These are phyloP conservation scores for Maniola jurtina DNA, from an alignment of 1,140 invertebrate genomes.

Conservation along the genomic window DNA sequence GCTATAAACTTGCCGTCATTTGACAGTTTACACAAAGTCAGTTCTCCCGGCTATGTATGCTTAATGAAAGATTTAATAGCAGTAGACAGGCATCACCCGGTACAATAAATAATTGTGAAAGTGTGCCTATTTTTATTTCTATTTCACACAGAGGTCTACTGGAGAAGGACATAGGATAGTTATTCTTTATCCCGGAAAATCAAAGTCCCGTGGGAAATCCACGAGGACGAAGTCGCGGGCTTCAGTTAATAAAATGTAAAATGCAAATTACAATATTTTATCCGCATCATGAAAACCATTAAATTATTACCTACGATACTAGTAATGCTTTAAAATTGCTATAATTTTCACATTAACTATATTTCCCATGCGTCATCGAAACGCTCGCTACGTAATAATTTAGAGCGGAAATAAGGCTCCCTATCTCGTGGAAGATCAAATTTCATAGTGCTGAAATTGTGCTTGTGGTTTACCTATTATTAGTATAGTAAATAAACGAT, in stretches of 20 bases:
- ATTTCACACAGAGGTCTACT: too few species aligned
- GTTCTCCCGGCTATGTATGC: neutral
- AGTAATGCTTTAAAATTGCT: neutral
- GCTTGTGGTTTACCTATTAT: slow-evolving; percentile 18
- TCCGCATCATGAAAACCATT: neutral
- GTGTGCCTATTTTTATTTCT: too few species aligned
- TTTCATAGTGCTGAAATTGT: slow-evolving; percentile 25
- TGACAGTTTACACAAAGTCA: slow-evolving; percentile 17
- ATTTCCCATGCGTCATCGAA: slow-evolving; percentile 2
- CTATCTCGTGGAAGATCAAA: slow-evolving; percentile 32
- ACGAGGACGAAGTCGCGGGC: too few species aligned
- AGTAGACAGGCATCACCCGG: neutral
- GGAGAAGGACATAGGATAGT: neutral
- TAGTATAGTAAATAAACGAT: slow-evolving; percentile 29
- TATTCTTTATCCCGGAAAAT: neutral
- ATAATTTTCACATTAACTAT: neutral
- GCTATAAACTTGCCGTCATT: slow-evolving; percentile 18
- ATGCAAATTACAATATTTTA: too few species aligned
- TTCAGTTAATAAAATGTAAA: too few species aligned
- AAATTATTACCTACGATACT: neutral
- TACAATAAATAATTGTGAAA: too few species aligned
- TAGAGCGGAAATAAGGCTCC: slow-evolving; percentile 16
- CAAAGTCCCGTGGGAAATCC: too few species aligned
- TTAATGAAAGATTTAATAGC: neutral
- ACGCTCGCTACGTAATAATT: slow-evolving; percentile 6